Evolutionary conservation across 2,113 vertebrate species (phyloP).

Genomic region (Campylorhamphus procurvoides): DNA sequence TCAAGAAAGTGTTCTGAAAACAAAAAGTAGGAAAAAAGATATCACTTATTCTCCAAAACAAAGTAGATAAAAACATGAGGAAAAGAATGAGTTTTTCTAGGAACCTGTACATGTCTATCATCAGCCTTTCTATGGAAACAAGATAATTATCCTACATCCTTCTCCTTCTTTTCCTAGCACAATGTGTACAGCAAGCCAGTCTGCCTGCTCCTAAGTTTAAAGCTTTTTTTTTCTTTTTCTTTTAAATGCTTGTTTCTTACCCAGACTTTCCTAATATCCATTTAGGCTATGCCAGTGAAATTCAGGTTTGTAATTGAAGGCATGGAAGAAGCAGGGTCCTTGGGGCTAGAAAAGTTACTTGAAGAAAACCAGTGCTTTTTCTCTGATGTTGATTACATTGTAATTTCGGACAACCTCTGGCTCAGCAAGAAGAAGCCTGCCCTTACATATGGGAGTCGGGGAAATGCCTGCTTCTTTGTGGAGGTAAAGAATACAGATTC

Average conservation of each 20-base stretch:
- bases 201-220: background rate
- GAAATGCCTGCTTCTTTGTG: slow-evolving; percentile 77
- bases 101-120: background rate
- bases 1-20: background rate
- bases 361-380: slow-evolving; percentile 72
- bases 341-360: slow-evolving; percentile 71
- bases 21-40: background rate
- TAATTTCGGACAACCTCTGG: slow-evolving; percentile 82
- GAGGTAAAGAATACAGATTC: slow-evolving; percentile 65
- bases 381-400: slow-evolving; percentile 72
- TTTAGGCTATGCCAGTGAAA: slow-evolving; percentile 79
- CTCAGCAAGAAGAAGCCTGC: slow-evolving; percentile 73
- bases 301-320: slow-evolving; percentile 82
- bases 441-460: slow-evolving; percentile 75
- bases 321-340: slow-evolving; percentile 81
- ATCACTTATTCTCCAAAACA: background rate
- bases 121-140: background rate
- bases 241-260: background rate
- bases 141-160: background rate
- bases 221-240: background rate
- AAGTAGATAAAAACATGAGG: background rate
- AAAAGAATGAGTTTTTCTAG: background rate
- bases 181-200: background rate
- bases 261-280: background rate
- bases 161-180: background rate